Evolutionary conservation across 2,113 vertebrate genomes (phyloP).

Genomic region (Melanocharis versteri): DNA sequence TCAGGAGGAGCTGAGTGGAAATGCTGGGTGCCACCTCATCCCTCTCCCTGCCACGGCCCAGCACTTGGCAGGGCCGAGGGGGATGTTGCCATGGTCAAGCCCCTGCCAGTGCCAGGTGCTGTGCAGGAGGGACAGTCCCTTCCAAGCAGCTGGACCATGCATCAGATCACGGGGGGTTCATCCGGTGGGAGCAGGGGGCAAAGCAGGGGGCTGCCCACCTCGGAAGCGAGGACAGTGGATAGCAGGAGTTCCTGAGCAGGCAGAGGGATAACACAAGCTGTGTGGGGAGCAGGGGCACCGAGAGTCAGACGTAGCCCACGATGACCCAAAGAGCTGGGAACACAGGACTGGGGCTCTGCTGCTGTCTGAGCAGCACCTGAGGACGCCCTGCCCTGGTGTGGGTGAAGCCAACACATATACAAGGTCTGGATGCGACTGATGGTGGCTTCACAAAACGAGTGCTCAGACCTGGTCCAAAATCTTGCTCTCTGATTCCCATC

Average conservation of each 20-base stretch:
- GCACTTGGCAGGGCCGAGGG: rapidly evolving
- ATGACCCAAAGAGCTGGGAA: background rate
- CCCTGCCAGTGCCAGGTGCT: background rate
- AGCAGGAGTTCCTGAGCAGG: background rate
- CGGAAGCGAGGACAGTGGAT: rapidly evolving
- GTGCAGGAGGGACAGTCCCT: background rate
- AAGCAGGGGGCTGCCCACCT: background rate
- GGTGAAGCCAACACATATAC: rapidly evolving
- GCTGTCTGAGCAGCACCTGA: background rate
- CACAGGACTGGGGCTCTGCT: too few relatives aligned
- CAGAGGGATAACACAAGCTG: background rate
- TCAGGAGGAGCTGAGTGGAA: background rate
- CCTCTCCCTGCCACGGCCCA: too few relatives aligned
- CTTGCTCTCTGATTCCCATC: background rate
- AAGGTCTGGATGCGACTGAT: background rate
- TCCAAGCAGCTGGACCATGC: rapidly evolving
- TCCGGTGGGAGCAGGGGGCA: background rate
- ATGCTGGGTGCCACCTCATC: background rate
- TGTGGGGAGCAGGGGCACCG: rapidly evolving
- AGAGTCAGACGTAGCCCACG: background rate
- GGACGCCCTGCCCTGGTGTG: background rate
- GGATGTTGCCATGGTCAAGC: background rate
- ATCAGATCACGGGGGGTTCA: rapidly evolving
- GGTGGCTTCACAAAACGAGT: rapidly evolving
- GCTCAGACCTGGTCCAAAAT: background rate